phyloP scores from a whole-genome alignment of 2,113 vertebrate species.

The Siniperca chuatsi region DNA sequence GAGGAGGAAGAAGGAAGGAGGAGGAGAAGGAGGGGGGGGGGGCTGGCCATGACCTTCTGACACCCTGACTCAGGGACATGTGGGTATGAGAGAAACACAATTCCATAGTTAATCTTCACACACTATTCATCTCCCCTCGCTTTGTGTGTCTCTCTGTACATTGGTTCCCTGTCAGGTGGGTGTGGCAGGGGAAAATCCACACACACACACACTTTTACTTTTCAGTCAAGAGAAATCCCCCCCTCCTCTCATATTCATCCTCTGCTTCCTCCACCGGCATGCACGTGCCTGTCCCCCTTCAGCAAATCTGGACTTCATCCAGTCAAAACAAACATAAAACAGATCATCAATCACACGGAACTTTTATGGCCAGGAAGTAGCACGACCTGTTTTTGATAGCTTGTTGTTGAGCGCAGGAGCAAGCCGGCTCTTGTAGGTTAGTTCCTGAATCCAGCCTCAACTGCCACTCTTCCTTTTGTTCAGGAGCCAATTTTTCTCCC shows the following conservation, averaged over 20 bases:
- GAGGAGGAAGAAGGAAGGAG: constrained; percentile 9
- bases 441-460: constrained; percentile 77
- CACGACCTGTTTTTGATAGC: constrained; percentile 76
- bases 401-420: constrained; percentile 62
- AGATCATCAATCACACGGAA: constrained; percentile 74
- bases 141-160: constrained; percentile 30
- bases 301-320: constrained; percentile 72
- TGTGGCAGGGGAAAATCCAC: constrained; percentile 54
- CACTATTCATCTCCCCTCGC: constrained; percentile 10
- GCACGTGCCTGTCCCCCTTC: constrained; percentile 64
- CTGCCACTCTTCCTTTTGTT: constrained; percentile 78
- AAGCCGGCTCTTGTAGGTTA: constrained; percentile 76
- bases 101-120: constrained; percentile 40
- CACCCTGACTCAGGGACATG: constrained; percentile 66
- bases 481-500: constrained; percentile 39
- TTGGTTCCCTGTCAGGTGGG: constrained; percentile 57
- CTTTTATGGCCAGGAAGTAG: constrained; percentile 79
- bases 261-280: constrained; percentile 60
- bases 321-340: constrained; percentile 82
- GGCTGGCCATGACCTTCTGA: constrained; percentile 59
- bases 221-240: constrained; percentile 8
- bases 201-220: constrained; percentile 55
- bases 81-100: constrained; percentile 48
- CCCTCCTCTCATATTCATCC: constrained; percentile 34
- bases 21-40: constrained; percentile 42